Conservation (phyloP, 2,888 invertebrate genomes). For the Lucinisca nassula region DNA sequence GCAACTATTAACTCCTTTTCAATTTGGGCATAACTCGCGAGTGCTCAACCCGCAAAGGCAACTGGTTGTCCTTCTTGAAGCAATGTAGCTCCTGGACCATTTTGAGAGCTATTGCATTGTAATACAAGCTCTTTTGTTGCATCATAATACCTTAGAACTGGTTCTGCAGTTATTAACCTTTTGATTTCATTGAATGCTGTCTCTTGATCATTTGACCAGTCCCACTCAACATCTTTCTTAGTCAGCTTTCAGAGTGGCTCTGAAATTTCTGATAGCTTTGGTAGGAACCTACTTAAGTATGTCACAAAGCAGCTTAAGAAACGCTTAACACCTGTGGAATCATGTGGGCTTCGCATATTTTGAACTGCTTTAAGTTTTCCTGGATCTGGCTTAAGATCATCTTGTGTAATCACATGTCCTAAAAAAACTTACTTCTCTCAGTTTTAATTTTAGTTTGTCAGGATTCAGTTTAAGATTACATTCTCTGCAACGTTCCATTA, state of each 20-base stretch:
- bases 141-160: slow-evolving; percentile 62
- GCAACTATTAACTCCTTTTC: slow-evolving; percentile 69
- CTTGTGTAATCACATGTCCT: slow-evolving; percentile 53
- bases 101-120: slow-evolving; percentile 57
- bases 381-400: slow-evolving; percentile 58
- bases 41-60: slow-evolving; percentile 63
- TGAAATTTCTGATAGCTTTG: slow-evolving; percentile 60
- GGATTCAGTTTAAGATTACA: slow-evolving; percentile 62
- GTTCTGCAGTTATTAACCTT: slow-evolving; percentile 39
- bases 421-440: slow-evolving; percentile 59
- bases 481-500: slow-evolving; percentile 53
- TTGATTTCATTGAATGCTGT: slow-evolving; percentile 43
- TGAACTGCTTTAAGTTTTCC: slow-evolving; percentile 60
- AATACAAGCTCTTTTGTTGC: slow-evolving; percentile 13
- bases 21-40: slow-evolving; percentile 69
- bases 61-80: slow-evolving; percentile 60
- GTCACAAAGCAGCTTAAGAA: slow-evolving; percentile 63
- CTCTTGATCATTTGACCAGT: slow-evolving; percentile 25
- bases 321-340: slow-evolving; percentile 34
- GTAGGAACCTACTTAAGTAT: slow-evolving; percentile 61
- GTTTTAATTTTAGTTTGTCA: slow-evolving; percentile 43
- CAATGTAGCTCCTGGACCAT: slow-evolving; percentile 58
- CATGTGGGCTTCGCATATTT: slow-evolving; percentile 61
- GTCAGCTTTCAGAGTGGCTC: slow-evolving; percentile 59
- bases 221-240: slow-evolving; percentile 40